Base-by-base conservation (phyloP, 2,797 vertebrate species). In the Brotula barbata region DNA sequence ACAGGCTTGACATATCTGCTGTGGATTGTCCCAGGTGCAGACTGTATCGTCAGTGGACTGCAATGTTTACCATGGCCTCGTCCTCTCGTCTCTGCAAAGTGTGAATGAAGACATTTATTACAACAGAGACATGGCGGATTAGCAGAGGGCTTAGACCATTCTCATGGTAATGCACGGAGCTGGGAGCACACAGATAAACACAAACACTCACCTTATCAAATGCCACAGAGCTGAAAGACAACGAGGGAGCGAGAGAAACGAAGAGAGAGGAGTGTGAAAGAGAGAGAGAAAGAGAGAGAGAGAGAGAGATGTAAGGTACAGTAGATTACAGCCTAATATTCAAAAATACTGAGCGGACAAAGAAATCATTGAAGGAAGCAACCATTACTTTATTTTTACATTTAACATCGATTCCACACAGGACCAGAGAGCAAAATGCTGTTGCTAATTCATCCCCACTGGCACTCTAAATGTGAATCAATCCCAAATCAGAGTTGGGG, bases 81-180 rank as follows among this genome's bases (percentile, higher is more conserved):
- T 75, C 53, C 73, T 47, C 64, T 86, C 71, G 90, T 87, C 90
- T 90, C 90, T 85, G 91, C 91, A 81, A 71, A 89, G 90, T 92
- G 90, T 83, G 94, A 96, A 97, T 97, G 94, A 96, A 98, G 96
- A 97, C 93, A 93, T 96, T 89, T 94, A 94, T 95, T 97, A 96
- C 94, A 94, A 94, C 94, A 73, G 93, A 82, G 82, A 83, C 82
- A 78, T 68, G 89, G 93, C 89, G 94, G 96, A 98, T 98, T 98
- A 98, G 94, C 77, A 74, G 89, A 92, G 71, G 82, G 94, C 94
- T 96, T 96, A 95, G 94, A 93, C 95, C 94, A 95, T 93, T 96
- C 91, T 94, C 95, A 95, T 98, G 95, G 94, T 95, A 96, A 96
- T 96, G 94, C 90, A 85, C 86, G 11, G 89, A 92, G 85, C 95